Evolutionary conservation across 2,113 vertebrate genomes (phyloP), one percentile per base, ranked within the genome.

Genomic region (Excalfactoria chinensis): DNA sequence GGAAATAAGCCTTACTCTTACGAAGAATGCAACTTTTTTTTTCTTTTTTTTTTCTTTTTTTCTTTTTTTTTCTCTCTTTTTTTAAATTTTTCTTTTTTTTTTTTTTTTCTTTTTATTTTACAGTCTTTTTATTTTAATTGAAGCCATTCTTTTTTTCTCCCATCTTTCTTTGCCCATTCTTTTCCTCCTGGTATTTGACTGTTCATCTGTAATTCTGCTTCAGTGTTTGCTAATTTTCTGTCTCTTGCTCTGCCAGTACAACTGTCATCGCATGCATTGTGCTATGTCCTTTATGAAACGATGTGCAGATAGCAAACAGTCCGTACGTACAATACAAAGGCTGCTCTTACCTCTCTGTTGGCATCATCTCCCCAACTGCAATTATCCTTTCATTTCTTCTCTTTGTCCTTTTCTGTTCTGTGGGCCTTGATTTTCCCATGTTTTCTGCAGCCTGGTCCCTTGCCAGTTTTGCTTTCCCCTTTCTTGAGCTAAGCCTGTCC

Each of bases 331-430:
- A 53, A 5, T 2, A 86, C 76, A 92, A 91, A 95, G 77, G 70
- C 81, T 84, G 55, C 60, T 92, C 46, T 76, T 83, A 88, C 74
- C 74, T 87, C 86, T 56, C n/a, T 71, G 84, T 59, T 70, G 69
- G 74, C 66, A 80, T 62, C 35, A 40, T 22, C 34, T 93, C 68
- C 51, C 71, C 62, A 71, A 11, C 64, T 43, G 26, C 34, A 82
- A 14, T 68, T 79, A 84, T 40, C 60, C 37, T 64, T 75, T 62
- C 7, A 0, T 14, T 86, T 85, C 82, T 67, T 55, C 48, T 76
- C 84, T 66, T 82, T 10, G 19, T 46, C 35, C 44, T 78, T 49
- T 89, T 76, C 55, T 80, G 22, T 49, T 77, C n/a, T 26, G 63
- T 4, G 0, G 22, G 25, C 18, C 43, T 68, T 71, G 41, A 14